Conservation (phyloP, 2,888 invertebrate genomes). For the Cephonodes hylas region DNA sequence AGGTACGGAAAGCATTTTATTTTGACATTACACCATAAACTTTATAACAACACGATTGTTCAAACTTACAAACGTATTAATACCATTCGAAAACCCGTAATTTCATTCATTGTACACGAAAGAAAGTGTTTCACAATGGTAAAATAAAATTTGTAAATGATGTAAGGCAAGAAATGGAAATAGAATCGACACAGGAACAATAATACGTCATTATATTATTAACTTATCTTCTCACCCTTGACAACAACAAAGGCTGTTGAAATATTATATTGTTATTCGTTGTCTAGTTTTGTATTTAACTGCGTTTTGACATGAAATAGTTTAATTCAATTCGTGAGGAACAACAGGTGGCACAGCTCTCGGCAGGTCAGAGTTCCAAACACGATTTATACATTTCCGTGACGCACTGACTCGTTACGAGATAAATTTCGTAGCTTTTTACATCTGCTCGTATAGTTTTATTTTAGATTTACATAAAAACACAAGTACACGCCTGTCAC, state of each 20-base stretch:
- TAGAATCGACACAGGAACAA: constrained; percentile 64
- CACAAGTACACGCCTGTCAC: too few relatives aligned
- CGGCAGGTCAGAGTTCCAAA: constrained; percentile 2
- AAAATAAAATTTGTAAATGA: constrained; percentile 40
- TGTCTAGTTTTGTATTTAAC: constrained; percentile 59
- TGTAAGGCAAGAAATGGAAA: constrained; percentile 50
- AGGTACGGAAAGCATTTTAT: constrained; percentile 66
- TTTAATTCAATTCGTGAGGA: constrained; percentile 67
- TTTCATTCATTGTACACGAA: constrained; percentile 21
- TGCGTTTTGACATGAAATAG: constrained; percentile 72
- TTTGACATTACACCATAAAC: constrained; percentile 73
- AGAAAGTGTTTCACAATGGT: constrained; percentile 22
- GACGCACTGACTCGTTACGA: constrained; percentile 2
- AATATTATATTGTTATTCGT: constrained; percentile 75
- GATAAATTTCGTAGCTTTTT: not conserved
- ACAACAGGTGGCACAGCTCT: constrained; percentile 51
- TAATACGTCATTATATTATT: constrained; percentile 80
- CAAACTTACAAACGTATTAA: constrained; percentile 35
- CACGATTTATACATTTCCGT: constrained; percentile 3
- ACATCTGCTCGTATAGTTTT: not conserved
- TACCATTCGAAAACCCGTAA: constrained; percentile 19
- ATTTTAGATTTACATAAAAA: not conserved
- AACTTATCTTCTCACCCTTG: constrained; percentile 80
- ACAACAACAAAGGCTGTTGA: constrained; percentile 77
- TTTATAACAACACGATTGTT: constrained; percentile 66